These are phyloP conservation scores for Prosapia bicincta DNA, from an alignment of 2,888 invertebrate species.

Conservation along the genomic window DNA sequence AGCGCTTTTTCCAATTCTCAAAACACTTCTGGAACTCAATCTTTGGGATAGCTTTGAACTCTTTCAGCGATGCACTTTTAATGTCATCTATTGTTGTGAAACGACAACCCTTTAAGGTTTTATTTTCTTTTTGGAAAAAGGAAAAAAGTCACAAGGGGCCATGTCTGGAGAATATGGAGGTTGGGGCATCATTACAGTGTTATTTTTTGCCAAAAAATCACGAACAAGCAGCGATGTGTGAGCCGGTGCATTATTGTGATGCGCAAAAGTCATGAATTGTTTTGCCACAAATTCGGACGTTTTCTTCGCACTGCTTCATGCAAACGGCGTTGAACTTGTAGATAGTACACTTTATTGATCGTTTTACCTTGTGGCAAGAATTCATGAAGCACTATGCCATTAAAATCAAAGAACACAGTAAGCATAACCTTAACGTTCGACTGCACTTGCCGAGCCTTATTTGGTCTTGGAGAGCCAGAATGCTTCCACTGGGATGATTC, in stretches of 20 bases:
- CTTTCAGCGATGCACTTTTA: no score
- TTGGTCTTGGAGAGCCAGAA: conserved; percentile 36
- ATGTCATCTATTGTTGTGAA: not conserved
- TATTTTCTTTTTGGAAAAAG: not conserved
- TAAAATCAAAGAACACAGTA: conserved; percentile 34
- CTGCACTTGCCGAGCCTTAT: conserved; percentile 29
- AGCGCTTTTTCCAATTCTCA: no score
- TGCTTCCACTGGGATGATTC: conserved; percentile 38
- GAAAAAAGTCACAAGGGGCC: not conserved
- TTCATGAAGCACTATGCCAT: conserved; percentile 34
- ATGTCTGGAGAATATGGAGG: not conserved
- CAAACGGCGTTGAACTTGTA: conserved; percentile 10
- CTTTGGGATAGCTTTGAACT: no score
- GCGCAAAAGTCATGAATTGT: conserved; percentile 24
- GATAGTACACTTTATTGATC: conserved; percentile 3
- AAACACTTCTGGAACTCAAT: no score
- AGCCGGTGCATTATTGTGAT: conserved; percentile 26
- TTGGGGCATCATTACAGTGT: not conserved
- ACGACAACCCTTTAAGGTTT: not conserved
- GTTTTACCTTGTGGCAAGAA: not conserved
- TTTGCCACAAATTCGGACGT: conserved; percentile 21
- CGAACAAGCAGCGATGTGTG: conserved; percentile 10
- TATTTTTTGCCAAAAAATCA: not conserved
- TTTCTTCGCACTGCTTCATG: conserved; percentile 31
- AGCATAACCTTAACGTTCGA: conserved; percentile 29